These are phyloP conservation scores for Pinna nobilis DNA, from an alignment of 1,140 invertebrate species.

Conservation along the genomic window DNA sequence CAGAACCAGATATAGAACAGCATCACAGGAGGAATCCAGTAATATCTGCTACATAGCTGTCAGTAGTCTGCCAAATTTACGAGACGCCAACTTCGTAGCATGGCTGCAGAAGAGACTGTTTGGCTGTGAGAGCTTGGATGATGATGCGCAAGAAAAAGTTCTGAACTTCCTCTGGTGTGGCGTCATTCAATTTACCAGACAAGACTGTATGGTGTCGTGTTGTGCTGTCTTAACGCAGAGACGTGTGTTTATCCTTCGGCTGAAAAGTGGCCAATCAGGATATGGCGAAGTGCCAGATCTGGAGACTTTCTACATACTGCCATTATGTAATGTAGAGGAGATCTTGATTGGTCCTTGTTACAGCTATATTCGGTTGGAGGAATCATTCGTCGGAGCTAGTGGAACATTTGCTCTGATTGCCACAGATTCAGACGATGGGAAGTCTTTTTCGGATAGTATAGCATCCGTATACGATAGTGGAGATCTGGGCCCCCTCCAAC, in stretches of 20 bases:
- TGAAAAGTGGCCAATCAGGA: conserved; percentile 50
- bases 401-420: conserved; percentile 67
- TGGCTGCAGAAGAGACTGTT: conserved; percentile 58
- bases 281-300: conserved; percentile 58
- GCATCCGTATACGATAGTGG: conserved; percentile 19
- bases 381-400: conserved; percentile 66
- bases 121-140: conserved; percentile 19
- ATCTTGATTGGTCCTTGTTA: conserved; percentile 64
- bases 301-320: conserved; percentile 63
- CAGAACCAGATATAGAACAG: conserved; percentile 1
- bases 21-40: neutral
- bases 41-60: conserved; percentile 1
- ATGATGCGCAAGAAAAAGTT: conserved; percentile 39
- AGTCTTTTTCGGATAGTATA: conserved; percentile 55
- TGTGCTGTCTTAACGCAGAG: conserved; percentile 68
- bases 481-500: conserved; percentile 38
- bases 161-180: conserved; percentile 68
- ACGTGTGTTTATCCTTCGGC: conserved; percentile 64
- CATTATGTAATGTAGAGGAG: conserved; percentile 67
- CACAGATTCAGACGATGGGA: conserved; percentile 54
- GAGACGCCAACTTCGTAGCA: conserved; percentile 43
- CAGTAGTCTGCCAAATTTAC: conserved; percentile 44
- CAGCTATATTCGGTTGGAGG: conserved; percentile 66
- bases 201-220: conserved; percentile 48
- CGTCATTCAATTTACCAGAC: conserved; percentile 60